A percentile compares a stretch with the other conserved stretches of the same genome.
These are phyloP conservation scores for Rissa tridactyla DNA, from an alignment of 2,113 vertebrate genomes.

Conservation along the genomic window DNA sequence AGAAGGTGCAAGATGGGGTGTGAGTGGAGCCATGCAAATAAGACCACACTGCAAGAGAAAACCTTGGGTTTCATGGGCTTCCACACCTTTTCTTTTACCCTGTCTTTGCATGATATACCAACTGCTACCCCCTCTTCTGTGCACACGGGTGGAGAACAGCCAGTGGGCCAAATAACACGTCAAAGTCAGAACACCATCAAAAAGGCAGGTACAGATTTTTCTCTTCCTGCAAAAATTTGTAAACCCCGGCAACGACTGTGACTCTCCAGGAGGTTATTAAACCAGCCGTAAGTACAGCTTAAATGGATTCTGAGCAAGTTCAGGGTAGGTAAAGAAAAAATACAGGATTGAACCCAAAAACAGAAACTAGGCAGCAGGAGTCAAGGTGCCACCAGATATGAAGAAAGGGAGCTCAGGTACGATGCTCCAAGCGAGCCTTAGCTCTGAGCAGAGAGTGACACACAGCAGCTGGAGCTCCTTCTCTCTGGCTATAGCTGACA, in stretches of 20 bases:
- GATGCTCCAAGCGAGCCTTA: neutral
- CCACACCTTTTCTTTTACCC: neutral
- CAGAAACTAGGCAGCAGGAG: neutral
- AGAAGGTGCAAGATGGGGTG: neutral
- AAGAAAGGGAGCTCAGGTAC: neutral
- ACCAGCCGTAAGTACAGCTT: neutral
- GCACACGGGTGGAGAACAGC: neutral
- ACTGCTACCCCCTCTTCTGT: neutral
- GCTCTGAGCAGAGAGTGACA: neutral
- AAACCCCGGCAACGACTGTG: neutral
- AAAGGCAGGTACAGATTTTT: neutral
- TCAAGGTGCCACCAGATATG: neutral
- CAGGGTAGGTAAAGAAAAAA: neutral
- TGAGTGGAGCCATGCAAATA: neutral
- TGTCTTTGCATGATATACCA: neutral
- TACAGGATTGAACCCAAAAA: neutral
- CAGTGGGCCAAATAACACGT: neutral
- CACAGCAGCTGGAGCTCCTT: neutral
- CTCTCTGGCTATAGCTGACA: neutral
- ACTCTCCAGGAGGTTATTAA: neutral
- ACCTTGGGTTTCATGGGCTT: neutral
- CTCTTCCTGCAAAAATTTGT: neutral
- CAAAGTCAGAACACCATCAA: neutral
- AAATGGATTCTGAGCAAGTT: neutral
- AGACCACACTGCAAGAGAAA: neutral